A percentile compares a stretch with the other conserved stretches of the same genome.
Conservation (phyloP, 2,888 invertebrate genomes). For the Spatulosminthurus flaviceps region DNA sequence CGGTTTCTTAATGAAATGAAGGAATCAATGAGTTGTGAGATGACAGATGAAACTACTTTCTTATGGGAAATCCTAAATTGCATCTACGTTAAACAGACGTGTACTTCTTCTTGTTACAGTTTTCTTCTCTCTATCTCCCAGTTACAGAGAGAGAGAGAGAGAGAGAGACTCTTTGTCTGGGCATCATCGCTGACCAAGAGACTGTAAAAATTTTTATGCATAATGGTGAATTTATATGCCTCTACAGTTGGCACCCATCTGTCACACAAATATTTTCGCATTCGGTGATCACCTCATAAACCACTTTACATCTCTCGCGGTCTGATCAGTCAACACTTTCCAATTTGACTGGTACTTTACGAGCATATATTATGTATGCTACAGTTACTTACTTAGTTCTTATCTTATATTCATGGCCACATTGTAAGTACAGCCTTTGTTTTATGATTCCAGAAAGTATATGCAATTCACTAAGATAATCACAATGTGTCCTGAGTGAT, state of each 20-base stretch:
- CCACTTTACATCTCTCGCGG: slow-evolving; percentile 4
- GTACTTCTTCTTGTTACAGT: too few species aligned
- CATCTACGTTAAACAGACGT: background rate
- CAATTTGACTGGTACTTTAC: background rate
- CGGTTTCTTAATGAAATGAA: slow-evolving; percentile 31
- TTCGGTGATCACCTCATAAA: background rate
- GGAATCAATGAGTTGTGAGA: slow-evolving; percentile 20
- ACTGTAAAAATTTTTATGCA: slow-evolving; percentile 2
- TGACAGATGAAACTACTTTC: slow-evolving; percentile 39
- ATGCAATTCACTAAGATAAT: background rate
- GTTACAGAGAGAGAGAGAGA: too few species aligned
- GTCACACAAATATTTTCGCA: slow-evolving; percentile 7
- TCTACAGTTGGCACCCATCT: slow-evolving; percentile 8
- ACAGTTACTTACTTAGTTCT: background rate
- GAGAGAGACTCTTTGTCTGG: too few species aligned
- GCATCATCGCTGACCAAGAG: background rate
- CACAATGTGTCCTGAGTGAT: background rate
- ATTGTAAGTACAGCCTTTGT: background rate
- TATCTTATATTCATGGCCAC: background rate
- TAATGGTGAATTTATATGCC: background rate
- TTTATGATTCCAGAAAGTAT: slow-evolving; percentile 9
- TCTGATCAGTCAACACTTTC: slow-evolving; percentile 13
- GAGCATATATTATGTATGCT: background rate
- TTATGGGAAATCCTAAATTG: background rate
- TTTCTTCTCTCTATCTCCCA: background rate